Conservation (phyloP, 2,113 vertebrate species). For the Protobothrops mucrosquamatus region DNA sequence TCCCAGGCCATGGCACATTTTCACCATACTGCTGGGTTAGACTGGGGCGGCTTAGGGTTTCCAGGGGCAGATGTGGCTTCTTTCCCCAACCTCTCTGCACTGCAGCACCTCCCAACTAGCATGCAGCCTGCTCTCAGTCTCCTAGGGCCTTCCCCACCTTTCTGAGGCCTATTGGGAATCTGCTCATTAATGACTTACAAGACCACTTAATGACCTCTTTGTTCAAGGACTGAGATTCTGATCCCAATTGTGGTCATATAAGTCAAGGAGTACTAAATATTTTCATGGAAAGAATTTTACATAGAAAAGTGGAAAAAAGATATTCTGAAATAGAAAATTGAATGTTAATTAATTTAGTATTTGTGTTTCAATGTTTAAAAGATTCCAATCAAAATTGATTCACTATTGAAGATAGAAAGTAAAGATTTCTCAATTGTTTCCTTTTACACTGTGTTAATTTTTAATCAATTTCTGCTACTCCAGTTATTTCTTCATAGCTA, state of each 20-base stretch:
- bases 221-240: neutral
- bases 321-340: conserved; percentile 27
- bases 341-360: conserved; percentile 36
- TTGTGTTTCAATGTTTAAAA: neutral
- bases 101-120: neutral
- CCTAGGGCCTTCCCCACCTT: neutral
- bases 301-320: conserved; percentile 3
- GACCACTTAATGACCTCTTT: neutral
- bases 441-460: neutral
- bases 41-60: neutral
- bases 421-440: neutral
- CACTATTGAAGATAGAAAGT: neutral
- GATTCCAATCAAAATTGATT: neutral
- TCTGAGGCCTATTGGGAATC: neutral
- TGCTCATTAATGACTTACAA: neutral
- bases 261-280: neutral
- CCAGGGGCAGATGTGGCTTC: neutral
- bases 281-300: conserved; percentile 41
- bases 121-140: neutral
- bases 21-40: neutral
- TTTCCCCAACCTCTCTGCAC: neutral
- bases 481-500: neutral
- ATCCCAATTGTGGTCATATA: neutral
- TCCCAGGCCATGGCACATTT: neutral
- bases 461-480: neutral